phyloP scores from a whole-genome alignment of 2,888 invertebrate species.

The Coelogynopora nodosa region DNA sequence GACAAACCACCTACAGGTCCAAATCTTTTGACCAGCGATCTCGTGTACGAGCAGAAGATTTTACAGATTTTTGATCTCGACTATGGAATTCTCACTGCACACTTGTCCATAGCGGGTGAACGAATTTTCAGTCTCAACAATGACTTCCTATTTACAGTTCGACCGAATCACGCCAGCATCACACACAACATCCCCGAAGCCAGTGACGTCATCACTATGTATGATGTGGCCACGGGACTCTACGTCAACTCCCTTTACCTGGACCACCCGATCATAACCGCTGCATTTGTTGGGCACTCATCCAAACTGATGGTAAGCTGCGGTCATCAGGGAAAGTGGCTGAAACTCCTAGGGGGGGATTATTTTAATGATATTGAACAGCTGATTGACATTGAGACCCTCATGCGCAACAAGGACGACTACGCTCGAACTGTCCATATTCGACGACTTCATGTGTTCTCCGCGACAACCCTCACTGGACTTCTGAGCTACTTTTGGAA shows the following conservation, averaged over 20 bases:
- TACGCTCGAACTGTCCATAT: constrained; percentile 38
- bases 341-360: constrained; percentile 39
- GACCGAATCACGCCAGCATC: constrained; percentile 44
- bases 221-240: constrained; percentile 36
- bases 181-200: constrained; percentile 42
- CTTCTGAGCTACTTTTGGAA: constrained; percentile 41
- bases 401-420: constrained; percentile 43
- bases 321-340: constrained; percentile 38
- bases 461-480: neutral
- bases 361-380: constrained; percentile 33
- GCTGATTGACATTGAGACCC: constrained; percentile 38
- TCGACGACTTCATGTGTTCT: constrained; percentile 36
- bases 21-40: neutral
- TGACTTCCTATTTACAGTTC: constrained; percentile 39
- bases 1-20: neutral
- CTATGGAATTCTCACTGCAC: constrained; percentile 30
- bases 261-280: constrained; percentile 41
- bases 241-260: constrained; percentile 36
- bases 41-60: constrained; percentile 42
- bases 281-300: constrained; percentile 13
- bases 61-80: constrained; percentile 38
- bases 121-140: constrained; percentile 34
- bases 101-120: constrained; percentile 43
- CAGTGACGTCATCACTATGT: constrained; percentile 43
- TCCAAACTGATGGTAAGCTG: constrained; percentile 42